Evolutionary conservation across 2,888 invertebrate species (phyloP), one percentile per base, ranked within the genome.

Genomic region (Blastobasis lacticolella): DNA sequence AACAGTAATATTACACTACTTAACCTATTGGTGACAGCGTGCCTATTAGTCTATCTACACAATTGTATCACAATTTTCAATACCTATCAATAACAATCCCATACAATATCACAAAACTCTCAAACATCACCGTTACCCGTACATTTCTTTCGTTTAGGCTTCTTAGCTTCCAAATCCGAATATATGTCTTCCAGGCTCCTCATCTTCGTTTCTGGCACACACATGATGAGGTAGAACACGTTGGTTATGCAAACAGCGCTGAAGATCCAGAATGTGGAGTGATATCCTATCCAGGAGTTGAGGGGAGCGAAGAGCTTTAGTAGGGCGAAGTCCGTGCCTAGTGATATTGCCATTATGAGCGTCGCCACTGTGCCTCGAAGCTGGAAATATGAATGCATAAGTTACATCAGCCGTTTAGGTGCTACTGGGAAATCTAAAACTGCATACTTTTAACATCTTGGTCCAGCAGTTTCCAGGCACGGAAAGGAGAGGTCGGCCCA

Each of bases 201-300:
- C 61, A 96, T 97, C 71, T 95, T 94, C 0, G 98, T 98, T 82
- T 98, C 98, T 3, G 98, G 98, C n/a, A 98, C 95, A 71, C 90
- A 94, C 64, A 93, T 83, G 58, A 94, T 91, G 0, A 95, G 92
- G 81, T 97, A 97, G 65, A 95, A 87, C n/a, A 96, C 85, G 51
- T 94, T 94, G 1, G 92, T 55, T 0, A 93, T 71, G 67, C 95
- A 94, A 56, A 95, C 90, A 4, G 85, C 61, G 6, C 94, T 93
- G 79, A 97, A 98, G 46, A 95, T 66, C 93, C 95, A 95, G 81
- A 97, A 98, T 0, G 94, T 93, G 37, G 92, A 92, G 64, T 93
- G 89, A 41, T 90, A 89, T 0, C 95, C 95, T 54, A 95, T 90
- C 54, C 86, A 70, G 5, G 72, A 71, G 68, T 89, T 87, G 41